phyloP scores from a whole-genome alignment of 2,888 invertebrate species.

The Aquatica leii region DNA sequence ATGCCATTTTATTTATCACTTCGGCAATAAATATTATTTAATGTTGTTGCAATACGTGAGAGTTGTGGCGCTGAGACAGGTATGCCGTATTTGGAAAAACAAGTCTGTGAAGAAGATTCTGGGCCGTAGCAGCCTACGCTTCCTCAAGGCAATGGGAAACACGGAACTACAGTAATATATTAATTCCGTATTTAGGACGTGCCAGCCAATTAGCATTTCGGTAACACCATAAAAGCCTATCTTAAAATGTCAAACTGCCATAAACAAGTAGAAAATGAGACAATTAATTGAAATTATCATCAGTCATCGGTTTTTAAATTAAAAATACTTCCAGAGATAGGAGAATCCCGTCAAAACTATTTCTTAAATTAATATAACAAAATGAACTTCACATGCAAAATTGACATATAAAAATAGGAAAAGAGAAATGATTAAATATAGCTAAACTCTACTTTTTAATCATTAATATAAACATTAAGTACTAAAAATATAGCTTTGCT shows the following conservation, averaged over 20 bases:
- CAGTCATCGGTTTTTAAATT: constrained; percentile 12
- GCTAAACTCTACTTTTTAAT: too few relatives aligned
- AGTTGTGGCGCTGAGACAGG: constrained; percentile 50
- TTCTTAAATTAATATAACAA: too few relatives aligned
- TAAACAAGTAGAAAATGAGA: constrained; percentile 23
- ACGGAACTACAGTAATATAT: constrained; percentile 47
- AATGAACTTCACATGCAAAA: too few relatives aligned
- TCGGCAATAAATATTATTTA: constrained; percentile 56
- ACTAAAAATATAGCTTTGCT: too few relatives aligned
- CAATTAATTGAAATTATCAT: constrained; percentile 18
- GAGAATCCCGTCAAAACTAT: too few relatives aligned
- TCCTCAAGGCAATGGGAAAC: constrained; percentile 42
- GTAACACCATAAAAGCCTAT: constrained; percentile 22
- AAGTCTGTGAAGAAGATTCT: constrained; percentile 48
- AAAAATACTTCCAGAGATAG: background rate
- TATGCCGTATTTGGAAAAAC: constrained; percentile 55
- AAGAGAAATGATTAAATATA: too few relatives aligned
- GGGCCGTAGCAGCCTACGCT: constrained; percentile 45
- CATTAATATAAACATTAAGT: too few relatives aligned
- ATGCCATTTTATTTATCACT: constrained; percentile 54
- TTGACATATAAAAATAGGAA: too few relatives aligned
- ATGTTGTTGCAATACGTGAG: constrained; percentile 54
- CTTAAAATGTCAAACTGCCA: constrained; percentile 14
- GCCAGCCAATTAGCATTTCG: constrained; percentile 23
- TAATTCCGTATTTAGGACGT: constrained; percentile 32